Percentiles rank a stretch among this genome's conserved stretches.
Conservation (phyloP, 2,113 vertebrate species). For the Emydocephalus ijimae region DNA sequence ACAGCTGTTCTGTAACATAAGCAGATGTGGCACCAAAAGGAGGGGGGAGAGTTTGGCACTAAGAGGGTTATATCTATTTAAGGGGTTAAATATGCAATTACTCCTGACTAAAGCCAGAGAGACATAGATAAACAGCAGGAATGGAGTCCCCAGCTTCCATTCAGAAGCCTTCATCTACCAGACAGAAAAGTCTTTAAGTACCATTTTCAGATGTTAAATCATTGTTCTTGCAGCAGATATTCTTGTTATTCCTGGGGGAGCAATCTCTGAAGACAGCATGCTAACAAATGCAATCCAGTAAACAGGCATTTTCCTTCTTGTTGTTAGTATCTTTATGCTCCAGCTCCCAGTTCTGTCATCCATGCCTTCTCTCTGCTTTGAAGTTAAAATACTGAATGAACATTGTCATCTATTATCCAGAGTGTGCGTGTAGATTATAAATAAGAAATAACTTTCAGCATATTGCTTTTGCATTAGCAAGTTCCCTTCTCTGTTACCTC, state of each 20-base stretch:
- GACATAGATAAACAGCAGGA: constrained; percentile 79
- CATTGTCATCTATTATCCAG: constrained; percentile 78
- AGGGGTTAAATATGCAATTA: constrained; percentile 79
- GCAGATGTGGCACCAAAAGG: constrained; percentile 19
- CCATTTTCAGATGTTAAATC: constrained; percentile 84
- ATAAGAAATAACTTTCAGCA: constrained; percentile 88
- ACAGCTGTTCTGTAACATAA: constrained; percentile 56
- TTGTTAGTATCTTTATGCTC: constrained; percentile 73
- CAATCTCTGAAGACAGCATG: constrained; percentile 76
- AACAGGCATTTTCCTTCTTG: constrained; percentile 78
- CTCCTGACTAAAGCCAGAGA: constrained; percentile 74
- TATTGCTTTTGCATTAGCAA: constrained; percentile 85
- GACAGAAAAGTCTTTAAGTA: constrained; percentile 80
- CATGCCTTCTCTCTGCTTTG: constrained; percentile 69
- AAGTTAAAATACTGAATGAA: constrained; percentile 78
- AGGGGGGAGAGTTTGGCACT: constrained; percentile 41
- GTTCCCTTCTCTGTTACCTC: constrained; percentile 63
- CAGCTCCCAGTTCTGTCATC: constrained; percentile 76
- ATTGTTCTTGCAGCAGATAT: constrained; percentile 70
- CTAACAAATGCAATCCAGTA: constrained; percentile 81
- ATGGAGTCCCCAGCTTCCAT: constrained; percentile 77
- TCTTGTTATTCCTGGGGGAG: constrained; percentile 74
- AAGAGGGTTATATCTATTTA: constrained; percentile 72
- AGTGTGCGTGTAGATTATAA: constrained; percentile 81
- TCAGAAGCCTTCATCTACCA: constrained; percentile 74